These are phyloP conservation scores for Erithacus rubecula DNA, from an alignment of 2,797 vertebrate genomes.

Conservation along the genomic window DNA sequence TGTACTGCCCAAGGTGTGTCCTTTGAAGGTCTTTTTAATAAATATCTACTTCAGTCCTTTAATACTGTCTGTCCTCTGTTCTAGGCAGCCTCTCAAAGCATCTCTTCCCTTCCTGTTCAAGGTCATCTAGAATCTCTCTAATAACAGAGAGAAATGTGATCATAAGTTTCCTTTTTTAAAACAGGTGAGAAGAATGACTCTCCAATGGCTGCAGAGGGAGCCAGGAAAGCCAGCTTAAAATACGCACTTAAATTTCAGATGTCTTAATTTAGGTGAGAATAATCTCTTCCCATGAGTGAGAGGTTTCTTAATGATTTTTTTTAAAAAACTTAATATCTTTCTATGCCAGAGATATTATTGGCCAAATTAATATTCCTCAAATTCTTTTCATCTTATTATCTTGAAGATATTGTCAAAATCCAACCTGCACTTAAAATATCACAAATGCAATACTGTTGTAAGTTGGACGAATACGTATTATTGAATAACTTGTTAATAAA, in stretches of 20 bases:
- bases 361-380: background rate
- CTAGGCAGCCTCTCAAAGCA: background rate
- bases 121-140: background rate
- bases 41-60: background rate
- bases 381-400: background rate
- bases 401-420: background rate
- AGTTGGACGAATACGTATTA: background rate
- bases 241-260: background rate
- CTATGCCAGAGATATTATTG: background rate
- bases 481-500: background rate
- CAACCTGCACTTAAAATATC: background rate
- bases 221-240: background rate
- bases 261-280: background rate
- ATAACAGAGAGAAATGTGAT: background rate
- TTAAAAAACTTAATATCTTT: background rate
- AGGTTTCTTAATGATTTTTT: background rate
- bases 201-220: background rate
- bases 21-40: background rate
- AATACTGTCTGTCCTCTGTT: background rate
- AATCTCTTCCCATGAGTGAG: background rate
- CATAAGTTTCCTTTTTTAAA: background rate
- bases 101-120: fast-evolving
- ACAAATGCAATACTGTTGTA: background rate
- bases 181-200: background rate
- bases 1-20: background rate